Conservation (phyloP, 2,888 invertebrate genomes). For the Dermolepida albohirtum region DNA sequence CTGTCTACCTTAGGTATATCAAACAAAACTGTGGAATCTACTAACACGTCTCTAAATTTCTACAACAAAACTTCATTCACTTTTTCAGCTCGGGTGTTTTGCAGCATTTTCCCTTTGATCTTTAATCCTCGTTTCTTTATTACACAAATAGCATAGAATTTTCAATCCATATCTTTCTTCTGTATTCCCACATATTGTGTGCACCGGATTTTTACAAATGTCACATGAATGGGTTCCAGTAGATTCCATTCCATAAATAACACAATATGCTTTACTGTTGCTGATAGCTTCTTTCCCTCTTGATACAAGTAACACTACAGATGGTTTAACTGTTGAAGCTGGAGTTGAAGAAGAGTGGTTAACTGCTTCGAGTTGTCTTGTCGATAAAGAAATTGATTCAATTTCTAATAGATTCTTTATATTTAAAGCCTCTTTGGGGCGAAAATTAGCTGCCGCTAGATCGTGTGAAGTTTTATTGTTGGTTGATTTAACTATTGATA, state of each 20-base stretch:
- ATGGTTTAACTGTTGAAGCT: too few species aligned
- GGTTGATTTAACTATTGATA: too few species aligned
- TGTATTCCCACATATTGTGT: constrained; percentile 45
- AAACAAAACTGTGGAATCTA: constrained; percentile 29
- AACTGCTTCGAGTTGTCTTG: too few species aligned
- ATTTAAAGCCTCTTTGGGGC: too few species aligned
- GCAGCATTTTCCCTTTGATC: background rate
- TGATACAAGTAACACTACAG: too few species aligned
- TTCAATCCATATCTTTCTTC: constrained; percentile 38
- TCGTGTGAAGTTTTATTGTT: too few species aligned
- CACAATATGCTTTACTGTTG: constrained; percentile 19
- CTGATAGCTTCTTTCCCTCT: too few species aligned
- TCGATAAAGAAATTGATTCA: too few species aligned
- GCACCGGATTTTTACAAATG: constrained; percentile 45
- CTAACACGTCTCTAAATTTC: constrained; percentile 42
- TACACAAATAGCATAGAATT: constrained; percentile 28
- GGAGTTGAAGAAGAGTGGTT: too few species aligned
- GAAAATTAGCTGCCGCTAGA: background rate
- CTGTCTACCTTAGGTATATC: constrained; percentile 41
- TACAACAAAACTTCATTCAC: constrained; percentile 36
- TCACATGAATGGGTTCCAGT: constrained; percentile 46
- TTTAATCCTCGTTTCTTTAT: constrained; percentile 23
- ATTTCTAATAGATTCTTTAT: too few species aligned
- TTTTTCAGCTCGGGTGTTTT: constrained; percentile 31
- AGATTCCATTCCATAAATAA: constrained; percentile 45